Evolutionary conservation across 2,888 invertebrate species (phyloP), one percentile per base, ranked within the genome.

Genomic region (Sicus ferrugineus): DNA sequence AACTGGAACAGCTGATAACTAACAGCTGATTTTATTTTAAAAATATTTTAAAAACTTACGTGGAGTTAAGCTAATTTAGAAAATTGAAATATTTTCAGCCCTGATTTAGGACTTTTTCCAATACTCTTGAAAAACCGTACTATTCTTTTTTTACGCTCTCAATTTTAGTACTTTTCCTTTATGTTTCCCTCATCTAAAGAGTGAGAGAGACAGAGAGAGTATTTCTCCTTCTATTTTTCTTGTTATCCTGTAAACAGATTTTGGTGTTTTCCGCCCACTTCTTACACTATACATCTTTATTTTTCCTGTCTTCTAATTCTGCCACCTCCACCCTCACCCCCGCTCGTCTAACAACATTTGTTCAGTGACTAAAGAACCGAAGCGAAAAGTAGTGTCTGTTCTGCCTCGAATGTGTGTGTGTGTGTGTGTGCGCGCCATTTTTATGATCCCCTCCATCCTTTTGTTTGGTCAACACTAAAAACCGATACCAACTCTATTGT

Each of bases 391-490:
- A 64, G 46, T 66, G 52, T 34, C 14, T 26, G 46, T 56, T 52
- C 68, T 73, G 63, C 68, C 28, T 67, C 42, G 69, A 66, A 70
- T 71, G 73, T 70, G 71, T 73, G 73, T 65, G 70, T 72, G 73
- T 73, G 56, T 71, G 73, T 75, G 72, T 80, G 76, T 78, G 77
- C 28, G 23, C 5, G 16, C 78, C 76, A 76, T 76, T 77, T 77
- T 80, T 78, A 75, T 79, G 78, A 77, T 80, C n/a, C n/a, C n/a
- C n/a, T 77, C 28, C 26, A 77, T 78, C 73, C 75, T 72, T 75
- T 78, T 61, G 71, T 68, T 72, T 69, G 54, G 63, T 58, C 70
- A 70, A 61, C 64, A 67, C 73, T 70, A 50, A 50, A 46, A 2
- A 19, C 30, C 48, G 19, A 48, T 21, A 23, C 26, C 28, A 21